Evolutionary conservation across 2,797 vertebrate species (phyloP), one percentile per base, ranked within the genome.

Genomic region (Mionectes olivaceus): DNA sequence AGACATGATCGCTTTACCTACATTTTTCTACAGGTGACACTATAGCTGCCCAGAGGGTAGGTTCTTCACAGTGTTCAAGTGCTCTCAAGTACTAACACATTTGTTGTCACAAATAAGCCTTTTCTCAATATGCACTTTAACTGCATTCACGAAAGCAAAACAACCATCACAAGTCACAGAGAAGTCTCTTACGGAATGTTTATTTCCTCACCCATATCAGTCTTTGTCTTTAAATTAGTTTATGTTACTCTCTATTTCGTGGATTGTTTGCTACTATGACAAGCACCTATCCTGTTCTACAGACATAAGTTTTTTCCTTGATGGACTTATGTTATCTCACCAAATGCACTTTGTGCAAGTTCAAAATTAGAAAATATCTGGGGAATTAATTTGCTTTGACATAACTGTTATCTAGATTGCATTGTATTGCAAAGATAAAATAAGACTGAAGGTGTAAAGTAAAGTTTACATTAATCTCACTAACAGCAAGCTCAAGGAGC

Each of bases 181-280:
- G 86, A 96, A 97, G 88, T 95, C 87, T 81, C 77, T 96, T 84
- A 94, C 70, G 70, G 89, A 97, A 86, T 93, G 71, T 37, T 37
- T 84, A 94, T 97, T 97, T 91, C 79, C 94, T 97, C 93, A 97
- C 96, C 97, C 96, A 97, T 98, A 98, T 97, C 94, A 97, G 95
- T 97, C 93, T 97, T 97, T 96, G 95, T 96, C 92, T 98, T 97
- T 97, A 96, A 98, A 97, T 97, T 93, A 96, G 96, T 98, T 97
- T 97, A 92, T 94, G 95, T 95, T 98, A 91, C 87, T 95, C 92
- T 83, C 81, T 96, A 94, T 97, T 98, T 97, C 97, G 94, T 63
- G 79, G 97, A 97, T 95, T 98, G 97, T 97, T 97, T 97, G 97
- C 97, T 98, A 95, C 97, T 97, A 98, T 98, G 96, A 95, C 93